Conservation (phyloP, 64 coral and sea anemone species). For the Dendrophyllia cribrosa region DNA sequence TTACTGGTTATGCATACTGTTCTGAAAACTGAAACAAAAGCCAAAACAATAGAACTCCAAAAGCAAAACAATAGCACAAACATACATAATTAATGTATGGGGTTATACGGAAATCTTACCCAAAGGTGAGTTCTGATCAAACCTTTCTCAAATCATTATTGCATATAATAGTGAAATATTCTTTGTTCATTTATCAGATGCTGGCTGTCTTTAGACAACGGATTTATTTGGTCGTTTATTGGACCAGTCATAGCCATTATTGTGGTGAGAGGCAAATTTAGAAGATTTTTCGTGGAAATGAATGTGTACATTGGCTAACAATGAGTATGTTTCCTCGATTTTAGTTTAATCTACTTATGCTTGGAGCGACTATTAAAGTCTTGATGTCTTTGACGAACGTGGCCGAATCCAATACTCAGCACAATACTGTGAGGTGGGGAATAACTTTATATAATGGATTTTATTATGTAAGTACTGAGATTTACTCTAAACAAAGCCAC, state of each 20-base stretch:
- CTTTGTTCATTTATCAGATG: not conserved
- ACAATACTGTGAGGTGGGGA: not conserved
- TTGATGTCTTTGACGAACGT: not conserved
- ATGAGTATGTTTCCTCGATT: not conserved
- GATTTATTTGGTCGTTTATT: constrained; percentile 23
- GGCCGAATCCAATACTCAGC: not conserved
- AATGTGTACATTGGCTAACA: not conserved
- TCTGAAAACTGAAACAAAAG: too few species aligned
- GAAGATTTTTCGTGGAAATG: not conserved
- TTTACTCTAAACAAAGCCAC: too few species aligned
- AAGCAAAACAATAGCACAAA: too few species aligned
- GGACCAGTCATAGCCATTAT: constrained; percentile 10
- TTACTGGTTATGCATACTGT: too few species aligned
- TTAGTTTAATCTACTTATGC: not conserved
- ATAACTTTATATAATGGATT: not conserved
- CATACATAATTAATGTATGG: too few species aligned
- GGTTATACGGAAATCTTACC: too few species aligned
- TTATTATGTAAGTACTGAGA: too few species aligned
- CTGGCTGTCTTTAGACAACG: not conserved
- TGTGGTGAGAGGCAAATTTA: not conserved
- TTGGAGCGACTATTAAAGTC: constrained; percentile 10
- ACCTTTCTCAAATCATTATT: too few species aligned
- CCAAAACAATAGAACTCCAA: too few species aligned
- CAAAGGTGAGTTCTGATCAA: too few species aligned
- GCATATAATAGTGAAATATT: too few species aligned